Evolutionary conservation across 1,140 invertebrate genomes (phyloP).

Genomic region (Mamestra configurata): DNA sequence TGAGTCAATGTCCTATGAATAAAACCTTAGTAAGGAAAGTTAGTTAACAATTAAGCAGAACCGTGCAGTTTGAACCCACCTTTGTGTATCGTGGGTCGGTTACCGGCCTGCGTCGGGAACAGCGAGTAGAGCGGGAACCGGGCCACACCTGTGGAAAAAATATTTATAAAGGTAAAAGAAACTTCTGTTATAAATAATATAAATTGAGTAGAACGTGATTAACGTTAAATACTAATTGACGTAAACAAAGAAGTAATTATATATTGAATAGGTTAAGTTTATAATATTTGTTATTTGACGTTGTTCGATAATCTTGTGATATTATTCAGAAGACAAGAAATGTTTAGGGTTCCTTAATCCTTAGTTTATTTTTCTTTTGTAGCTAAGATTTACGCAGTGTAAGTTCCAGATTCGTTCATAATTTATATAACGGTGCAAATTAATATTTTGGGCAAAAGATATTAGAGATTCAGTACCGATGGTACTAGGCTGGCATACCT

Average conservation of each 20-base stretch:
- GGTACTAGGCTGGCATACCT: conserved; percentile 80
- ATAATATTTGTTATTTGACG: background rate
- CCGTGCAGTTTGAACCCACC: conserved; percentile 61
- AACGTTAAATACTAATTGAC: background rate
- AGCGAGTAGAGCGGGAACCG: conserved; percentile 81
- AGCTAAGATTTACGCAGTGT: too few species aligned
- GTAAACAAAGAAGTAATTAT: background rate
- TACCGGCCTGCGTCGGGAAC: conserved; percentile 75
- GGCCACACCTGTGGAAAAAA: conserved; percentile 72
- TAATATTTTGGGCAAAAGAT: too few species aligned
- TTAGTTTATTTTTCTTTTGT: too few species aligned
- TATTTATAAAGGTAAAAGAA: too few species aligned
- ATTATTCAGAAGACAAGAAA: too few species aligned
- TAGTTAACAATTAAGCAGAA: conserved; percentile 19
- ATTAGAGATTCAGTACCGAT: background rate
- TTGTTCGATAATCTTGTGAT: too few species aligned
- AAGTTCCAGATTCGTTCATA: too few species aligned
- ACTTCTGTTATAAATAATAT: too few species aligned
- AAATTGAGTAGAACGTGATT: background rate
- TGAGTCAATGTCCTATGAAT: conserved; percentile 22
- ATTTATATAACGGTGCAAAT: too few species aligned
- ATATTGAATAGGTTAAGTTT: background rate
- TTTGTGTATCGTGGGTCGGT: conserved; percentile 79
- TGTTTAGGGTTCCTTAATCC: too few species aligned
- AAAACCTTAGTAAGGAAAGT: conserved; percentile 11